Evolutionary conservation across 2,797 vertebrate genomes (phyloP), one percentile per base, ranked within the genome.

Genomic region (Galago senegalensis): DNA sequence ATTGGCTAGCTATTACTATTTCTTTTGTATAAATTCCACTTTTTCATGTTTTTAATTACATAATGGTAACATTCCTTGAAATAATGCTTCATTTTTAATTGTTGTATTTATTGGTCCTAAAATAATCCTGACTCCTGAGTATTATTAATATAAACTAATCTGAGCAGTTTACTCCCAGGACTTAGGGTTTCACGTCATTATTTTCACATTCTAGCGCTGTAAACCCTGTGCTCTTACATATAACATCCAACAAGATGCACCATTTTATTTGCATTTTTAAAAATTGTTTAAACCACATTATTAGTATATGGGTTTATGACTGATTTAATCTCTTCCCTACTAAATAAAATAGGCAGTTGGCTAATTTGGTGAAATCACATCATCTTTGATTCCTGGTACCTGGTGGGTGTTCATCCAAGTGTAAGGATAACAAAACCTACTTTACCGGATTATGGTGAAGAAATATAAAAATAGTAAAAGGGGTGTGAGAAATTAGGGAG

Each of bases 381-480:
- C 29, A 95, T 94, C 70, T 95, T 69, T 95, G 96, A 96, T 0
- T 7, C 12, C 4, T 79, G 56, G 70, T 85, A 67, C 34, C 46
- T 92, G 6, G 3, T 56, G 40, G 95, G 84, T 97, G 89, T 43
- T 87, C 95, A 69, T 82, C 89, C 94, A 95, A 77, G 13, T 12
- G 73, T 3, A 18, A 16, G 2, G 7, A n/a, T 0, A 82, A 7
- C 8, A 43, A 72, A 43, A 11, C 13, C 37, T 14, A 14, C 0
- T 60, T 79, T 40, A 46, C 7, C 29, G 11, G 12, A 20, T 29
- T 40, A 14, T 14, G 34, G 27, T n/a, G 14, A 56, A 14, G 37
- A 69, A 63, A 63, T 69, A 67, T 67, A 34, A 34, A 34, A 69
- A 10, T 70, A 37, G 4, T 21, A 17, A 70, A 70, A 70, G 10